phyloP scores from a whole-genome alignment of 1,140 invertebrate genomes.

The Drosophila nannoptera region DNA sequence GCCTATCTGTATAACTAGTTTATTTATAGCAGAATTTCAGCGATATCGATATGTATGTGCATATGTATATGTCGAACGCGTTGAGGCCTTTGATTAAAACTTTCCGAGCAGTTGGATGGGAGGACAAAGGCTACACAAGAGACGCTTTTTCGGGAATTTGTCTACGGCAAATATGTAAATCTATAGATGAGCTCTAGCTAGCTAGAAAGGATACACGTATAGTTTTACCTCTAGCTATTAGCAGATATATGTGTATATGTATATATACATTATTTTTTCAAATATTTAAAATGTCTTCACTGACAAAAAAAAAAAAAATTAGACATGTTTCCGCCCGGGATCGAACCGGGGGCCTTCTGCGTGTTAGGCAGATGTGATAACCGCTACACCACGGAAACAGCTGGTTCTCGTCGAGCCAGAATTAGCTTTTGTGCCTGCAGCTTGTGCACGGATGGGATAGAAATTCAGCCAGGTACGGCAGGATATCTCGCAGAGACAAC shows the following conservation, averaged over 20 bases:
- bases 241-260: background rate
- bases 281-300: background rate
- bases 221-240: too few species aligned
- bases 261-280: background rate
- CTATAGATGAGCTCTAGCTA: too few species aligned
- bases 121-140: too few species aligned
- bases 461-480: slow-evolving; percentile 11
- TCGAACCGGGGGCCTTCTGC: slow-evolving; percentile 79
- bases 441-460: background rate
- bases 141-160: too few species aligned
- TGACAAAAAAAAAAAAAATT: background rate
- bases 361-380: slow-evolving; percentile 80
- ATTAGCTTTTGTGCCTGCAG: background rate
- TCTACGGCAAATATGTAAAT: too few species aligned
- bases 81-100: too few species aligned
- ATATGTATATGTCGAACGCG: background rate
- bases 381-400: slow-evolving; percentile 79
- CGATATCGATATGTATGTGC: background rate
- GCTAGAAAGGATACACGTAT: too few species aligned
- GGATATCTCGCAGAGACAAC: slow-evolving; percentile 35
- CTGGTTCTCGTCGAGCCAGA: background rate
- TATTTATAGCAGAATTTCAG: background rate
- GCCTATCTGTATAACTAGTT: background rate
- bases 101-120: too few species aligned
- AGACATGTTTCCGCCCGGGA: slow-evolving; percentile 79